Evolutionary conservation across 2,113 vertebrate genomes (phyloP).

Genomic region (Romanogobio albipinnatus): DNA sequence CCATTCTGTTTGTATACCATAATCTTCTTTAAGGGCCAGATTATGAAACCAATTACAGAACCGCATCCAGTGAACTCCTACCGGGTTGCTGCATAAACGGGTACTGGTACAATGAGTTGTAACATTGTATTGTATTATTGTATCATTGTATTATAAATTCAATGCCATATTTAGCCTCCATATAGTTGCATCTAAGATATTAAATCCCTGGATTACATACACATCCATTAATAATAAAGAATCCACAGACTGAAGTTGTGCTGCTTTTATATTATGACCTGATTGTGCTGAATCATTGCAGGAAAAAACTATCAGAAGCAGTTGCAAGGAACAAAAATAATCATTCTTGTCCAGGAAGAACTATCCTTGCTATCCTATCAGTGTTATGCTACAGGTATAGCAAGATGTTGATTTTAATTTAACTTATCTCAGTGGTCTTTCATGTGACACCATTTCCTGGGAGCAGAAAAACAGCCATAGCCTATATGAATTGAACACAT

Average conservation of each 20-base stretch:
- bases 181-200: conserved; percentile 24
- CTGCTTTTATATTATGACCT: not conserved
- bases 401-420: not conserved
- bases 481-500: not conserved
- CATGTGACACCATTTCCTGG: not conserved
- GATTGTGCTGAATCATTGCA: not conserved
- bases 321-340: not conserved
- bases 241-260: not conserved
- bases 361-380: no score
- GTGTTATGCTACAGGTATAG: not conserved
- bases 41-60: not conserved
- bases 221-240: not conserved
- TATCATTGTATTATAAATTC: not conserved
- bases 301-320: not conserved
- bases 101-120: not conserved
- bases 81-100: not conserved
- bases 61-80: not conserved
- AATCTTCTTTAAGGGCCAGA: conserved; percentile 37
- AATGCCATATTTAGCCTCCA: not conserved
- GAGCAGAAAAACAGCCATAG: not conserved
- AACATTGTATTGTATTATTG: no score
- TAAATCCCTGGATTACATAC: not conserved
- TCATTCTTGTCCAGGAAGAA: not conserved
- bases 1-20: conserved; percentile 13
- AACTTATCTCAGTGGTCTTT: not conserved